Evolutionary conservation across 2,888 invertebrate species (phyloP).

Genomic region (Agrypnus murinus): DNA sequence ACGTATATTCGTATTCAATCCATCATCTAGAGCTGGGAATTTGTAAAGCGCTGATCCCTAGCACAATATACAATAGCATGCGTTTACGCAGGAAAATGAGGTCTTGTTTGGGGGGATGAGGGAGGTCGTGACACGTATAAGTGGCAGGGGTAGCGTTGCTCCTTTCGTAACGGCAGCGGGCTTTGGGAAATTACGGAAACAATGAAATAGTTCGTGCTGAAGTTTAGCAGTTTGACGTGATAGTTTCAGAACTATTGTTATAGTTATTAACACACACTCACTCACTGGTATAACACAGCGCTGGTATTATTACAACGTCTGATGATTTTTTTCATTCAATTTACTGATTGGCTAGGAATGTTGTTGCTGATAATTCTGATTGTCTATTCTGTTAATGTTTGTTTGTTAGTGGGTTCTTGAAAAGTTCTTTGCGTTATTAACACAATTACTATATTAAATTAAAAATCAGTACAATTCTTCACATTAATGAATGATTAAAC

Average conservation of each 20-base stretch:
- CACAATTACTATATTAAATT: too few species aligned
- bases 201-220: conserved; percentile 43
- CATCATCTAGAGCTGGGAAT: conserved; percentile 49
- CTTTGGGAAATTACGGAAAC: conserved; percentile 45
- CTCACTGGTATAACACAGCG: conserved; percentile 6
- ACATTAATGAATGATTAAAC: too few species aligned
- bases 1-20: conserved; percentile 49
- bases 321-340: too few species aligned
- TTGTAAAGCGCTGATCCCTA: conserved; percentile 45
- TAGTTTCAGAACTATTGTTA: conserved; percentile 37
- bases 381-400: too few species aligned
- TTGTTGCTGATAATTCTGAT: too few species aligned
- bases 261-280: conserved; percentile 24
- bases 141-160: conserved; percentile 41
- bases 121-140: conserved; percentile 41
- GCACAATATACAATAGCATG: conserved; percentile 46
- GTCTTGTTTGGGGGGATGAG: conserved; percentile 39
- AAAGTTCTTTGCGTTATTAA: too few species aligned
- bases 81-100: conserved; percentile 51
- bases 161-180: conserved; percentile 34
- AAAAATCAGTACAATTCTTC: too few species aligned
- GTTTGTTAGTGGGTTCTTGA: too few species aligned
- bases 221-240: conserved; percentile 43
- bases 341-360: too few species aligned
- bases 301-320: not conserved